A percentile compares a stretch with the other conserved stretches of the same genome.
These are phyloP conservation scores for Xanthorhoe designata DNA, from an alignment of 2,888 invertebrate genomes.

Conservation along the genomic window DNA sequence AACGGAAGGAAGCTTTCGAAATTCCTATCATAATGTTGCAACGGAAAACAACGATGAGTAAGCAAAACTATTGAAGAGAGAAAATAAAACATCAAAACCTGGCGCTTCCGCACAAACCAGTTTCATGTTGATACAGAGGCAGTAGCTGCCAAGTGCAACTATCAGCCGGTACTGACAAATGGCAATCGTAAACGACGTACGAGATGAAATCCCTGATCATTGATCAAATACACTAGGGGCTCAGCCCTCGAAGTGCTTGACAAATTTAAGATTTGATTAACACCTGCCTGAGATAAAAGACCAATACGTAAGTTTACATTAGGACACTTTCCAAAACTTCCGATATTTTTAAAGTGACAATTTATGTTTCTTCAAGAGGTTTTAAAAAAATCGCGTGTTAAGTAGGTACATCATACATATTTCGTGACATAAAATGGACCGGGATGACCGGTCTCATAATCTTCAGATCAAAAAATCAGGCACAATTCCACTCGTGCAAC, in stretches of 20 bases:
- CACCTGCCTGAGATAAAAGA: no score
- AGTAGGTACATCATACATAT: no score
- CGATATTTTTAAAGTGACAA: no score
- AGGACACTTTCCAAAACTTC: no score
- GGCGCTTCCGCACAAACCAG: slow-evolving; percentile 34
- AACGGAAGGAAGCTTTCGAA: slow-evolving; percentile 1
- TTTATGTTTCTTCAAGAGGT: no score
- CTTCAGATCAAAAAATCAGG: no score
- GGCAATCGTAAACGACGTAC: slow-evolving; percentile 20
- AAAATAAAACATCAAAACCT: slow-evolving; percentile 35
- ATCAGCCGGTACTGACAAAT: slow-evolving; percentile 16
- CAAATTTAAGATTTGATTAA: neutral
- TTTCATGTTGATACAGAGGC: slow-evolving; percentile 33
- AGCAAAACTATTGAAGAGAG: slow-evolving; percentile 27
- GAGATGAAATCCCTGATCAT: neutral
- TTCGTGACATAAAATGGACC: no score
- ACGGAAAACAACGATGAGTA: slow-evolving; percentile 21
- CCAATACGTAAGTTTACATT: no score
- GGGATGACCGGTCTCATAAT: no score
- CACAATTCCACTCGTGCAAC: no score
- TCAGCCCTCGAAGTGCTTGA: neutral
- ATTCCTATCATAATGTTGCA: slow-evolving; percentile 15
- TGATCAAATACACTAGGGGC: neutral
- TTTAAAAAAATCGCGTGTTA: no score
- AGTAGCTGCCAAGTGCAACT: slow-evolving; percentile 29